phyloP scores from a whole-genome alignment of 1,140 invertebrate genomes.

The Arctopsyche grandis region DNA sequence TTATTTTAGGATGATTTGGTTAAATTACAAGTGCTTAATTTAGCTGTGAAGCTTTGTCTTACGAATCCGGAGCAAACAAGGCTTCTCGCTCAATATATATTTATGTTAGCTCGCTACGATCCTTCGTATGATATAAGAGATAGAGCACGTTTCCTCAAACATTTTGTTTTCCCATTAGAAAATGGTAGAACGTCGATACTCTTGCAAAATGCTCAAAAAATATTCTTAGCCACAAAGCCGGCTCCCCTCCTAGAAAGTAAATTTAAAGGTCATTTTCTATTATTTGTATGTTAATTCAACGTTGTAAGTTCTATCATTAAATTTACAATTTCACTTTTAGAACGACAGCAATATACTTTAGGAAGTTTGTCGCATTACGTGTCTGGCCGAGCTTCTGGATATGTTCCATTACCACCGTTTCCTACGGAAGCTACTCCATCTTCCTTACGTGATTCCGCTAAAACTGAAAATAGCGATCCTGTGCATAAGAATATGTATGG shows the following conservation, averaged over 20 bases:
- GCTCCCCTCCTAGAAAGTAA: slow-evolving; percentile 83
- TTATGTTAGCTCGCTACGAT: slow-evolving; percentile 97
- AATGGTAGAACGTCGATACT: slow-evolving; percentile 68
- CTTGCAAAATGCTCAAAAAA: slow-evolving; percentile 78
- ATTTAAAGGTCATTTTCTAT: slow-evolving; percentile 64
- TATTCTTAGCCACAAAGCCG: slow-evolving; percentile 93
- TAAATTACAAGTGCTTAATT: slow-evolving; percentile 95
- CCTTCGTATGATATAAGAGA: slow-evolving; percentile 98
- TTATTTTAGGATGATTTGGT: slow-evolving; percentile 87
- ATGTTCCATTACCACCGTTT: slow-evolving; percentile 89
- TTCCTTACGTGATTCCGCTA: slow-evolving; percentile 79
- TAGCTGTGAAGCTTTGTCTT: slow-evolving; percentile 93
- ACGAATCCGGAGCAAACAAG: slow-evolving; percentile 89
- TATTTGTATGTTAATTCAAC: slow-evolving; percentile 12
- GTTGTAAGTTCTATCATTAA: too few relatives aligned
- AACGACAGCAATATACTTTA: slow-evolving; percentile 88
- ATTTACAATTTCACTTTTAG: slow-evolving; percentile 58
- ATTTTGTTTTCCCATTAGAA: slow-evolving; percentile 77
- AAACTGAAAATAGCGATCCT: not conserved
- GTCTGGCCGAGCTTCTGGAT: slow-evolving; percentile 85
- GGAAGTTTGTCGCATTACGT: slow-evolving; percentile 96
- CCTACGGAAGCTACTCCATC: slow-evolving; percentile 82
- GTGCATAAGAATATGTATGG: slow-evolving; percentile 17
- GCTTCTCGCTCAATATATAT: slow-evolving; percentile 92
- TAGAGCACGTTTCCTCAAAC: slow-evolving; percentile 85